Base-by-base conservation (phyloP, 2,113 vertebrate species). In the Alligator sinensis region DNA sequence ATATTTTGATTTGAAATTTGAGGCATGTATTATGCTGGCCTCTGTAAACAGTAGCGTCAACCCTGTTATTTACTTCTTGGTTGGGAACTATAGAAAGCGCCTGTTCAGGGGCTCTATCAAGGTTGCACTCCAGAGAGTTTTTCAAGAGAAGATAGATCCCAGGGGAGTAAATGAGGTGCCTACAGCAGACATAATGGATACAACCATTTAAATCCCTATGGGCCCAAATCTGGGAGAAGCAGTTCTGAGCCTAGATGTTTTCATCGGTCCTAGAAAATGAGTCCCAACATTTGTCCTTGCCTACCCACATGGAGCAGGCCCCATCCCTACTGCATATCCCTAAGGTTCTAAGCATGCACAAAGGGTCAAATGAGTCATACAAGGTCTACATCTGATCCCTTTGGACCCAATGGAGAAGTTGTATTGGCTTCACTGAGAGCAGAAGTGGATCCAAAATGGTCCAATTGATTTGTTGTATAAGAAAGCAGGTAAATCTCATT, bases 41-140 rank as follows among this genome's bases (percentile, higher is more conserved):
- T 55, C 25, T 16, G 54, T 80, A 11, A 94, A 92, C 64, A 86
- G 95, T 13, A 62, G 89, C 2, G 83, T 94, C 90, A 96, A 97
- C 55, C 93, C 95, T 6, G 63, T 74, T 27, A 27, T 89, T 75
- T 96, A 91, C 75, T 96, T 95, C 57, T 47, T 88, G 59, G 83
- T 95, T 75, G 96, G 94, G 10, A 80, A 82, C 11, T 24, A 64
- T 16, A 88, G 60, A 2, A 81, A 90, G 27, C 47, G 27, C 54
- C 24, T 63, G 60, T 59, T 82, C 47, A 84, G 28, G 1, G 90
- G 94, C 5, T 79, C 91, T 59, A 61, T 96, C 57, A 70, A 27
- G 27, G 76, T 90, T 34, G 76, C 80, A 25, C 81, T 95, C 4
- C 87, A 64, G n/a, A 74, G 79, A 47, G 91, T 89, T 0, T 80